Evolutionary conservation across 2,113 vertebrate genomes (phyloP).

Genomic region (Catagonus wagneri): DNA sequence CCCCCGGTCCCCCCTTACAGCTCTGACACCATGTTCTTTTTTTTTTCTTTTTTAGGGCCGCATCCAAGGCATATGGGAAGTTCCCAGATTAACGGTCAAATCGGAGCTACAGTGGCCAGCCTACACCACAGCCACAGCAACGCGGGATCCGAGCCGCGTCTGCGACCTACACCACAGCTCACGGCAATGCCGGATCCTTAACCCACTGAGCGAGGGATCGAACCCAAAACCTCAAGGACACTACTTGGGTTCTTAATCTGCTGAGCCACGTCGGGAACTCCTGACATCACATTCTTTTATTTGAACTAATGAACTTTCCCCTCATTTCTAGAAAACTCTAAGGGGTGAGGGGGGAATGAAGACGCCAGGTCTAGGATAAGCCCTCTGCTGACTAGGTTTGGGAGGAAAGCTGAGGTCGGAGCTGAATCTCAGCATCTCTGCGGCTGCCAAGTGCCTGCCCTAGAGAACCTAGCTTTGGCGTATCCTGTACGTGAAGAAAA

Average conservation of each 20-base stretch:
- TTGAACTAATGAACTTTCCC: background rate
- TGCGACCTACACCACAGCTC: too few relatives aligned
- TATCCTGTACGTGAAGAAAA: background rate
- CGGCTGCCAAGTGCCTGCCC: background rate
- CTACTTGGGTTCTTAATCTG: too few relatives aligned
- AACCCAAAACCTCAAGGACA: too few relatives aligned
- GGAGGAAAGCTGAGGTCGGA: background rate
- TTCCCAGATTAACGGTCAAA: too few relatives aligned
- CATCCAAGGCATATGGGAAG: too few relatives aligned
- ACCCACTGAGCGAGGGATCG: too few relatives aligned
- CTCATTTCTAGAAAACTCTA: constrained; percentile 9
- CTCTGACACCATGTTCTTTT: background rate
- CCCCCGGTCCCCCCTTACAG: background rate
- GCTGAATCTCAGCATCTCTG: background rate
- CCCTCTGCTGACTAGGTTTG: background rate
- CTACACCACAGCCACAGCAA: too few relatives aligned
- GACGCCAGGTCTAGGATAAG: background rate
- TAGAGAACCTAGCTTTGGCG: background rate
- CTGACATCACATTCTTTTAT: background rate
- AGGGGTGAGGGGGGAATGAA: background rate
- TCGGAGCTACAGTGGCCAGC: too few relatives aligned
- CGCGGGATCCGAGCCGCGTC: too few relatives aligned
- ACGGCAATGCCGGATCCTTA: too few relatives aligned
- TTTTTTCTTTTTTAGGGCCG: too few relatives aligned
- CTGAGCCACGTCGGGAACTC: too few relatives aligned